Percentiles rank a stretch among this genome's conserved stretches.
phyloP scores from a whole-genome alignment of 2,113 vertebrate genomes.

The Crocuta crocuta region DNA sequence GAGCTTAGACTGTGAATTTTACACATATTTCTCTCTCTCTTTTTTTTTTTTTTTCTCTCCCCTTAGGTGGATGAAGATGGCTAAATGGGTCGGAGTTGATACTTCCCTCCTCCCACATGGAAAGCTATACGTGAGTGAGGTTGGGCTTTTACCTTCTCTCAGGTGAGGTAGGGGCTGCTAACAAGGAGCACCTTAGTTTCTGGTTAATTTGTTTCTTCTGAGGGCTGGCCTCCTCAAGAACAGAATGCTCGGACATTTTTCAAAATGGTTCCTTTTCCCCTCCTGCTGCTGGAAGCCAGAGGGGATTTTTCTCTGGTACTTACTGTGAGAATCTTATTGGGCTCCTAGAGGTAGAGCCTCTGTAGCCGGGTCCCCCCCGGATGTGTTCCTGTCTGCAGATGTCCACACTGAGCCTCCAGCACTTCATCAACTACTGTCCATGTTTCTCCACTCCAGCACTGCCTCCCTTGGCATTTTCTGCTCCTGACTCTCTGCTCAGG shows the following conservation, averaged over 20 bases:
- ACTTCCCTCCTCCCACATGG: neutral
- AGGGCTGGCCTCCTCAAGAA: neutral
- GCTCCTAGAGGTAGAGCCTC: neutral
- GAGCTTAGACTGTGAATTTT: neutral
- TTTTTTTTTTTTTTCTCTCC: no score
- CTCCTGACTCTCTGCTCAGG: neutral
- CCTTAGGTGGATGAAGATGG: neutral
- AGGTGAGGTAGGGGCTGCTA: neutral
- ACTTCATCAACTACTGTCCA: no score
- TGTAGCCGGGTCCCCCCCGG: neutral
- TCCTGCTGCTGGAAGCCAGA: neutral
- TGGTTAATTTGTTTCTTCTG: neutral
- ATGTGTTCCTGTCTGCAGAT: neutral
- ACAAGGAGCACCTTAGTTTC: neutral
- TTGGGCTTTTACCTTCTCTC: neutral
- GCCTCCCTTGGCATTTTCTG: neutral
- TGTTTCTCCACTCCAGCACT: neutral
- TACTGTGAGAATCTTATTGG: neutral
- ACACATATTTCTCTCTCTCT: neutral
- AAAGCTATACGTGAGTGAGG: neutral
- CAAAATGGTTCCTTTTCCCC: neutral
- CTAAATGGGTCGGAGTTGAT: neutral
- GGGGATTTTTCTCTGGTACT: neutral
- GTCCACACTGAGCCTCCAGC: neutral
- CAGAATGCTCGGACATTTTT: neutral